Base-by-base conservation (phyloP, 2,797 vertebrate species). In the Gambelia wislizenii region DNA sequence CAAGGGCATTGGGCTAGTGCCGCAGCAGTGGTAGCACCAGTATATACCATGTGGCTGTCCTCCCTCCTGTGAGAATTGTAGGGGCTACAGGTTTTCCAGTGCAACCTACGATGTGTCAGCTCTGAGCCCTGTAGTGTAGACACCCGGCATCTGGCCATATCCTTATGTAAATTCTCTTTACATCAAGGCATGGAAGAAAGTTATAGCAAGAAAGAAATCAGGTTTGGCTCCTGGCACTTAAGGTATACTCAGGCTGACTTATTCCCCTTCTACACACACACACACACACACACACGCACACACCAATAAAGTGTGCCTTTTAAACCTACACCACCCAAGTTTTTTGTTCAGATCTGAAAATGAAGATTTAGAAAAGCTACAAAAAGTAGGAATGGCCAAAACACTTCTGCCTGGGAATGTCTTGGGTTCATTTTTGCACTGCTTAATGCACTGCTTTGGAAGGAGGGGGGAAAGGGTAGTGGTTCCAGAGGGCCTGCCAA, bases 381-480 rank as follows among this genome's bases (percentile, higher is more conserved):
- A 84, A 61, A 74, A 44, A 81, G n/a, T 27, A 33, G 20, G 56
- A 64, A 88, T 79, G 87, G 39, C n/a, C 49, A 12, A 52, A 54
- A 25, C 74, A 56, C 16, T 44, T 42, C 25, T 76, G n/a, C 27
- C 30, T 76, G 52, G 88, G 86, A 80, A 82, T 94, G 92, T 89
- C 88, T 88, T 6, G 1, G 85, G 84, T 90, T 89, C 67, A 87
- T 87, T 94, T 94, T n/a, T n/a, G n/a, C 93, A 91, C 84, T 91
- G n/a, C 85, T 94, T 89, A 86, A 89, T 93, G 88, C 89, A 83
- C 0, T 0, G 81, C 90, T 92, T 92, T 92, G 89, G 93, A 92
- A 64, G 61, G 7, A 27, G 16, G 56, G 27, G 8, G 7, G 8
- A 7, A 4, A 64, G 61, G 25, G 30, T n/a, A 64, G 10, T 64